These are phyloP conservation scores for Imbricaverruca yamaguchii DNA, from an alignment of 2,888 invertebrate genomes.

Conservation along the genomic window DNA sequence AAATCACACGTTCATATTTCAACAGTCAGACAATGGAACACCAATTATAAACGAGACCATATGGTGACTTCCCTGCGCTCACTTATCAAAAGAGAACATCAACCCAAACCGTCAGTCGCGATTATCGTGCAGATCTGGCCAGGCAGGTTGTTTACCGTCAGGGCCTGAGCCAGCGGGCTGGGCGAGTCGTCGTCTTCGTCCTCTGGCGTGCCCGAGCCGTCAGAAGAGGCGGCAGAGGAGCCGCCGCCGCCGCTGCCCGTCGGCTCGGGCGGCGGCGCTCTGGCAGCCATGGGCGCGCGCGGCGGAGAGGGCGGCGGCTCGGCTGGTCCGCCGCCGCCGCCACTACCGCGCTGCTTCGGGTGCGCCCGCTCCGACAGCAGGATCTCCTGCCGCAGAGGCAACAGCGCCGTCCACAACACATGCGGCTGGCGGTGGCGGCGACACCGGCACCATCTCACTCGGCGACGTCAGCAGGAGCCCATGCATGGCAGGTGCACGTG, in stretches of 20 bases:
- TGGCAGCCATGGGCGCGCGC: not conserved
- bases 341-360: conserved; percentile 1
- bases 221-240: not conserved
- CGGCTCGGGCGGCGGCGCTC: not conserved
- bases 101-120: too few relatives aligned
- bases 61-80: too few relatives aligned
- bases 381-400: not conserved
- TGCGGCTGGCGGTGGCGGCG: too few relatives aligned
- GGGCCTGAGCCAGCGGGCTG: not conserved
- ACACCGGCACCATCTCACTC: too few relatives aligned
- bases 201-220: conserved; percentile 8
- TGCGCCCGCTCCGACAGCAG: conserved; percentile 5
- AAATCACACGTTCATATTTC: too few relatives aligned
- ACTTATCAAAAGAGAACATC: too few relatives aligned
- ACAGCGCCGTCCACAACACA: too few relatives aligned
- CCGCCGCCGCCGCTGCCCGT: conserved; percentile 5
- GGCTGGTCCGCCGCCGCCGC: not conserved
- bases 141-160: not conserved
- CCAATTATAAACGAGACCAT: too few relatives aligned
- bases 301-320: conserved; percentile 11
- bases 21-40: too few relatives aligned
- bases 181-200: conserved; percentile 11
- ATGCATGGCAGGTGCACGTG: too few relatives aligned
- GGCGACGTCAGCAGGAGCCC: too few relatives aligned
- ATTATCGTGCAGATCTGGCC: too few relatives aligned